Percentiles rank a stretch among this genome's conserved stretches.
Evolutionary conservation across 2,797 vertebrate genomes (phyloP).

Genomic region (Phoxinus dragarum): DNA sequence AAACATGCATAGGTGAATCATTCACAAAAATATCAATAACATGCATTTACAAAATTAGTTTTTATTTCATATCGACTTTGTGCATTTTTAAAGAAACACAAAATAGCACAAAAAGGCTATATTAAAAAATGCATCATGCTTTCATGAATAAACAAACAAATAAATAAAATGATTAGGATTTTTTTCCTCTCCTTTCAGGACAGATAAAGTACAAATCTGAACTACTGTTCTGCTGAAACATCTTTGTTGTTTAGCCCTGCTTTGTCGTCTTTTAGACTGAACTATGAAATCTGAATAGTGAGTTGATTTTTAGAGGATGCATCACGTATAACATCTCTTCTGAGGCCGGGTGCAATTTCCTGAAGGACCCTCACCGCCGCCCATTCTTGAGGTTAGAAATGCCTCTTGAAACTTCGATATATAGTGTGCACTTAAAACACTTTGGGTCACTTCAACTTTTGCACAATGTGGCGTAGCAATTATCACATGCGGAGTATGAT

Average conservation of each 20-base stretch:
- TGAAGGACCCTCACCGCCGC: slow-evolving; percentile 14
- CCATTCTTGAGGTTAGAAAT: not conserved
- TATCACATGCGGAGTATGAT: slow-evolving; percentile 17
- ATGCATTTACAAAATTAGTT: too few relatives aligned
- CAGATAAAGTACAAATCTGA: not conserved
- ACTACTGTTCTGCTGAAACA: not conserved
- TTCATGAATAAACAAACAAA: not conserved
- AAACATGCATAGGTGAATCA: not conserved
- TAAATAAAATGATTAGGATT: not conserved
- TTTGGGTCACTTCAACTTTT: slow-evolving; percentile 4
- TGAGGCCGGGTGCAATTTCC: not conserved
- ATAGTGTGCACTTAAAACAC: not conserved
- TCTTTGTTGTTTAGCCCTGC: not conserved
- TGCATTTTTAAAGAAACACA: not conserved
- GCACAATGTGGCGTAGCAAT: not conserved
- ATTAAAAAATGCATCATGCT: not conserved
- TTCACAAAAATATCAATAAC: too few relatives aligned
- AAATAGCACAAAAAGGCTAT: not conserved
- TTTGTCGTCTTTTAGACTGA: not conserved
- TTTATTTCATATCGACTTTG: not conserved
- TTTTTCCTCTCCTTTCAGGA: not conserved
- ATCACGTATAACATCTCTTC: slow-evolving; percentile 5
- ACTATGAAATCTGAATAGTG: not conserved
- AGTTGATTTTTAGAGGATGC: not conserved
- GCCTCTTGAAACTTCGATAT: not conserved